A percentile compares a stretch with the other conserved stretches of the same genome.
These are phyloP conservation scores for Cosmorhoe ocellata DNA, from an alignment of 2,888 invertebrate genomes.

Conservation along the genomic window DNA sequence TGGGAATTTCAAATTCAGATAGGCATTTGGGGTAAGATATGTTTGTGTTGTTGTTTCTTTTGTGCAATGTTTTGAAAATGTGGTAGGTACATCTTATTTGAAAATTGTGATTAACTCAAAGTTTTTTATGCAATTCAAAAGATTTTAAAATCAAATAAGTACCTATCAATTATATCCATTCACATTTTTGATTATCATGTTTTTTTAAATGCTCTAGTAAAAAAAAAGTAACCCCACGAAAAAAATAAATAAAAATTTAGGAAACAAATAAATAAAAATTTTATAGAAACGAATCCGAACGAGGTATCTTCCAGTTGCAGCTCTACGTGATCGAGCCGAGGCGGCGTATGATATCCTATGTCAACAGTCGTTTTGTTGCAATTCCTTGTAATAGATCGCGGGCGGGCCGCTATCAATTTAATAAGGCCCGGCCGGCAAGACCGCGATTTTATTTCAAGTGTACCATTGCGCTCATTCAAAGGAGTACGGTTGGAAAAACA, in stretches of 20 bases:
- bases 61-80: conserved; percentile 15
- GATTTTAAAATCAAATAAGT: too few species aligned
- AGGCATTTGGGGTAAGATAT: conserved; percentile 50
- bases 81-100: not conserved
- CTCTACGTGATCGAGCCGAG: conserved; percentile 14
- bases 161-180: too few species aligned
- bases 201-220: too few species aligned
- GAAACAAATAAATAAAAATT: not conserved
- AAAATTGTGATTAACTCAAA: too few species aligned
- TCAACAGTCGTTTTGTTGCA: conserved; percentile 62
- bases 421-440: conserved; percentile 34
- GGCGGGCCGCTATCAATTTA: conserved; percentile 42
- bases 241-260: too few species aligned
- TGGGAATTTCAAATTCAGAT: conserved; percentile 57
- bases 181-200: too few species aligned
- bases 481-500: conserved; percentile 57
- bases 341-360: conserved; percentile 41
- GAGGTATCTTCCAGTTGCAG: conserved; percentile 17
- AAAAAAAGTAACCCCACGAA: too few species aligned
- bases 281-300: conserved; percentile 1
- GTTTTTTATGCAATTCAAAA: too few species aligned
- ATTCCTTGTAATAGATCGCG: conserved; percentile 54
- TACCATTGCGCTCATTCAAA: conserved; percentile 63
- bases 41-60: conserved; percentile 40
- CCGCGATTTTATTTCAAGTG: conserved; percentile 68